These are phyloP conservation scores for Holocentrus rufus DNA, from an alignment of 2,797 vertebrate genomes.

Conservation along the genomic window DNA sequence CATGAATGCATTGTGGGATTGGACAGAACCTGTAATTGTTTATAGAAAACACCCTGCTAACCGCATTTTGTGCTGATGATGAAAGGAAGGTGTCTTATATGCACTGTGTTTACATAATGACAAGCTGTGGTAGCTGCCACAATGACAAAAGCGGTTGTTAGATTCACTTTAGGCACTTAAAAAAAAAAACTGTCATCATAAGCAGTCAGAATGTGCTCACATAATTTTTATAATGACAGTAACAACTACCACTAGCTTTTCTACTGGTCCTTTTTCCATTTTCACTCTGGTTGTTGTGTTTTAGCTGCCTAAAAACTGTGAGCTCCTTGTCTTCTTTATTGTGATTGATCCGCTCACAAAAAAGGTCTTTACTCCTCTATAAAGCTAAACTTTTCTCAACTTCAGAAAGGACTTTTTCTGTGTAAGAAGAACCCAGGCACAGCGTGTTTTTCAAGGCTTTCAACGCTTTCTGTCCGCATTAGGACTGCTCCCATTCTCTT, in stretches of 20 bases:
- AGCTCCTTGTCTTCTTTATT: no score
- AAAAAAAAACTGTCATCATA: no score
- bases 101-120: no score
- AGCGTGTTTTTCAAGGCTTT: constrained; percentile 1
- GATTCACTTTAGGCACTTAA: no score
- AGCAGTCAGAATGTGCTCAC: no score
- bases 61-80: constrained; percentile 1
- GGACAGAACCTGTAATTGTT: neutral
- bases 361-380: no score
- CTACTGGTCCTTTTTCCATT: no score
- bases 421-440: constrained; percentile 29
- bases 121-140: no score
- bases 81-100: neutral
- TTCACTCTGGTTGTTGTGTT: no score
- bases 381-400: constrained; percentile 16
- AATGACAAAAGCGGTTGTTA: no score
- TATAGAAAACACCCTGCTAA: constrained; percentile 12
- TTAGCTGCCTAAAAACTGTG: no score
- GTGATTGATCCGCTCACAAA: no score
- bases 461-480: constrained; percentile 25
- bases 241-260: neutral
- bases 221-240: neutral
- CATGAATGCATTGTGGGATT: neutral
- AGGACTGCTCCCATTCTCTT: constrained; percentile 34
- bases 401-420: constrained; percentile 12